Base-by-base conservation (phyloP, 1,140 invertebrate species). In the Pachypeltis micranthus region DNA sequence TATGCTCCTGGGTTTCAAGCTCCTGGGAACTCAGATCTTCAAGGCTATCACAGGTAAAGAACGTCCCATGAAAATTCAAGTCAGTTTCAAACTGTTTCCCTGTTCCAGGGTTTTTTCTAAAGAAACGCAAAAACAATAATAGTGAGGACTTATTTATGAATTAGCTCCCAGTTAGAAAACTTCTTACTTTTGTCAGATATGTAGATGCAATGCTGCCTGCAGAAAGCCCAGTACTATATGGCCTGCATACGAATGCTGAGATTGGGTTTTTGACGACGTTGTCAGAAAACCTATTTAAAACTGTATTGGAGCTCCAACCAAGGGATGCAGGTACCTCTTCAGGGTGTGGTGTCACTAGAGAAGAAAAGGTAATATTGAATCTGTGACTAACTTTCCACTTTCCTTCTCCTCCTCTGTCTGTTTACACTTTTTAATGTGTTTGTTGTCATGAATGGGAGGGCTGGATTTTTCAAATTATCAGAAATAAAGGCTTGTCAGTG, bases 201-300 rank as follows among this genome's bases (percentile, higher is more conserved):
- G 86, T 97, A n/a, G 90, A 94, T 70, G 86, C 94, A 62, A 81
- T 79, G 70, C 72, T 96, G 2, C 93, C 93, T 0, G 75, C 85
- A 0, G 94, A 97, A 75, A 91, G 87, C 60, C 93, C 94, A 0
- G 81, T 87, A 65, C 75, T 97, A 0, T 97, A 96, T 71, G 93
- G 93, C 16, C 76, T 97, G 2, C 93, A 96, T 77, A 86, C 91
- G 0, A 96, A 97, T 75, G 92, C 93, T 3, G 93, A 96, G 77
- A 96, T 97, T 65, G 93, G 93, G 21, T 93, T 95, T 69, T 76
- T 96, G 39, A 95, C 93, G 0, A 84, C 82, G 0, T 87, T 85
- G 1, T 88, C 91, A 0, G 90, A 95, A 68, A 84, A 84, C 63
- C 77, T 96, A 19, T 96, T 96, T 72, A 85, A 82, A 76, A 93